phyloP scores from a whole-genome alignment of 2,113 vertebrate species.

The Bos indicus region DNA sequence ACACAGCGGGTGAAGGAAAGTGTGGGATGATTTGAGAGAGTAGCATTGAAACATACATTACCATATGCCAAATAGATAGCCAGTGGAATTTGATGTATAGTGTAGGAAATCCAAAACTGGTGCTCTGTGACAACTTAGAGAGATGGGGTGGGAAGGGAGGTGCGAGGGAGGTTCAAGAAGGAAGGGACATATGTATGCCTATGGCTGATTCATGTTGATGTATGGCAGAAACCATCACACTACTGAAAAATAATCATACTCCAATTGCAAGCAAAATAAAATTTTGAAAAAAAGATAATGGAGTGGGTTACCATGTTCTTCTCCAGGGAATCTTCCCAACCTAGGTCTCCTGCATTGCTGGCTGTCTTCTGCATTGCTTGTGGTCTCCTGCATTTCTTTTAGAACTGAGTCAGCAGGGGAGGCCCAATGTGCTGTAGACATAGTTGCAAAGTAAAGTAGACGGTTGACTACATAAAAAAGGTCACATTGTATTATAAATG shows the following conservation, averaged over 20 bases:
- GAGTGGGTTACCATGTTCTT: neutral
- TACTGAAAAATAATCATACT: neutral
- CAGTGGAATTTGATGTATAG: neutral
- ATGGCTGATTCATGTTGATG: neutral
- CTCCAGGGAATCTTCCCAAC: neutral
- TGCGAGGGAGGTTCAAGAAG: neutral
- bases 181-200: neutral
- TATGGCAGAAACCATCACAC: neutral
- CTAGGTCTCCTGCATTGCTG: neutral
- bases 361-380: neutral
- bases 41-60: neutral
- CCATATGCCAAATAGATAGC: neutral
- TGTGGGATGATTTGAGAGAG: neutral
- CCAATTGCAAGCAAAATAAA: neutral
- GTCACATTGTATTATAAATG: neutral
- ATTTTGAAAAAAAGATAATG: neutral
- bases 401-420: neutral
- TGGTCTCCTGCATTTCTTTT: neutral
- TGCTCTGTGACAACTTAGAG: neutral
- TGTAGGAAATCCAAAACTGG: neutral
- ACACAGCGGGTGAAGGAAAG: neutral
- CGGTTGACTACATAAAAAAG: neutral
- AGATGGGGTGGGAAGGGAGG: neutral
- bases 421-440: neutral
- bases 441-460: neutral